A percentile compares a stretch with the other conserved stretches of the same genome.
Conservation (phyloP, 1,140 invertebrate species). For the Achroia grisella region DNA sequence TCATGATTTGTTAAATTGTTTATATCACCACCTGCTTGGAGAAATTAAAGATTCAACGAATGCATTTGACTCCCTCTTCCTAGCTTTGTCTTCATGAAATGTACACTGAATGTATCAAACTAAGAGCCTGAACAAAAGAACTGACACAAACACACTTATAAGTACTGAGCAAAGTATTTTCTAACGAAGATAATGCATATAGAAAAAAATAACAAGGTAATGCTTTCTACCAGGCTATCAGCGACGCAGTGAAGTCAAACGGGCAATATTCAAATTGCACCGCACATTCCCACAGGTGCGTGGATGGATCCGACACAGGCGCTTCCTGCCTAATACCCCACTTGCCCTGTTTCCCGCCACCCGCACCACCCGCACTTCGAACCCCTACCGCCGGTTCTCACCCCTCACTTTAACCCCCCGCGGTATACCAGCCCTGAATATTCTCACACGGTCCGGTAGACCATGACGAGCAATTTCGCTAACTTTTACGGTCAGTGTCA, state of each 20-base stretch:
- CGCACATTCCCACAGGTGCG: slow-evolving; percentile 62
- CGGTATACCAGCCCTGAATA: slow-evolving; percentile 17
- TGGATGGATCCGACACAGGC: slow-evolving; percentile 47
- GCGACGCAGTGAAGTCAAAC: slow-evolving; percentile 5
- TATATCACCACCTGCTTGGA: slow-evolving; percentile 21
- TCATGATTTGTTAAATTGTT: slow-evolving; percentile 33
- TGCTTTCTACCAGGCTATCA: slow-evolving; percentile 21
- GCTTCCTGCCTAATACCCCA: slow-evolving; percentile 57
- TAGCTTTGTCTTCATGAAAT: too few species aligned
- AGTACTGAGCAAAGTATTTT: too few species aligned
- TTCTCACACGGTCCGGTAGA: slow-evolving; percentile 52
- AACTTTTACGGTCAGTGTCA: slow-evolving; percentile 40
- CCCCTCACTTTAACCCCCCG: slow-evolving; percentile 26
- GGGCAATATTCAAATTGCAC: slow-evolving; percentile 42
- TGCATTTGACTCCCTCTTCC: slow-evolving; percentile 25
- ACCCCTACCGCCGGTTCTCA: slow-evolving; percentile 12
- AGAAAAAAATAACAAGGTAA: slow-evolving; percentile 19
- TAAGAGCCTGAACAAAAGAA: too few species aligned
- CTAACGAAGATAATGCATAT: too few species aligned
- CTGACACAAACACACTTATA: too few species aligned
- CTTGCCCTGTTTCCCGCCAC: slow-evolving; percentile 23
- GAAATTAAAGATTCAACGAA: slow-evolving; percentile 20
- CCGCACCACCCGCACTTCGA: slow-evolving; percentile 20
- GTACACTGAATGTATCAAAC: too few species aligned
- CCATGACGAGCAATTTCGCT: slow-evolving; percentile 57